Conservation (phyloP, 2,113 vertebrate genomes). For the Smithornis capensis region DNA sequence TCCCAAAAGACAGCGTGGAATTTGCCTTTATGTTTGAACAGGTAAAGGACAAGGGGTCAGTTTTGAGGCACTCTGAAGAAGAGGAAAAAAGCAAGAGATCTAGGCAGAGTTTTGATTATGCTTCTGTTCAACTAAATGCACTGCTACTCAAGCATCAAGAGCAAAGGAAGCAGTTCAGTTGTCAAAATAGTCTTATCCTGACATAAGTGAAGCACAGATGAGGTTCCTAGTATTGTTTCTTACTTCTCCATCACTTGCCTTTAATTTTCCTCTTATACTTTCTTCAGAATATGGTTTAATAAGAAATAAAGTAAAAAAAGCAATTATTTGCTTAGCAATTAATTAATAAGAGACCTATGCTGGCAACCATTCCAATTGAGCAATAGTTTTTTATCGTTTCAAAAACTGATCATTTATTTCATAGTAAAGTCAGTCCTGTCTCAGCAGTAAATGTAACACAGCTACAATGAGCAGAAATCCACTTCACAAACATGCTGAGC, state of each 20-base stretch:
- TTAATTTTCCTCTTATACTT: neutral
- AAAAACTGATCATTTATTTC: neutral
- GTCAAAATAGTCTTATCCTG: neutral
- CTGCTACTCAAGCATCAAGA: neutral
- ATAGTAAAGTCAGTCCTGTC: neutral
- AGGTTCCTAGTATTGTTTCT: neutral
- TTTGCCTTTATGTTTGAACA: conserved; percentile 99
- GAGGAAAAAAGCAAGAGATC: neutral
- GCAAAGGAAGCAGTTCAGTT: neutral
- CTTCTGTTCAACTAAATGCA: neutral
- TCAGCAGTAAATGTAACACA: neutral
- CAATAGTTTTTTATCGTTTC: neutral
- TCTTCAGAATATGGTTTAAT: no score
- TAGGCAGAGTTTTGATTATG: neutral
- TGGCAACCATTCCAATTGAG: neutral
- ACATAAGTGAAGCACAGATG: neutral
- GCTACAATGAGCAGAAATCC: neutral
- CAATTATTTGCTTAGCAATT: neutral
- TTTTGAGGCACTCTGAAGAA: neutral
- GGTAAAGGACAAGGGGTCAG: conserved; percentile 70
- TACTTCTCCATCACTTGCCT: neutral
- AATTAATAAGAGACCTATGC: neutral
- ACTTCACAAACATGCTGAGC: neutral
- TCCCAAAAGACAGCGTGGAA: conserved; percentile 93
- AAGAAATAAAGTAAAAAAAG: neutral